Conservation (phyloP, 2,797 vertebrate genomes). For the Loriculus beryllinus region DNA sequence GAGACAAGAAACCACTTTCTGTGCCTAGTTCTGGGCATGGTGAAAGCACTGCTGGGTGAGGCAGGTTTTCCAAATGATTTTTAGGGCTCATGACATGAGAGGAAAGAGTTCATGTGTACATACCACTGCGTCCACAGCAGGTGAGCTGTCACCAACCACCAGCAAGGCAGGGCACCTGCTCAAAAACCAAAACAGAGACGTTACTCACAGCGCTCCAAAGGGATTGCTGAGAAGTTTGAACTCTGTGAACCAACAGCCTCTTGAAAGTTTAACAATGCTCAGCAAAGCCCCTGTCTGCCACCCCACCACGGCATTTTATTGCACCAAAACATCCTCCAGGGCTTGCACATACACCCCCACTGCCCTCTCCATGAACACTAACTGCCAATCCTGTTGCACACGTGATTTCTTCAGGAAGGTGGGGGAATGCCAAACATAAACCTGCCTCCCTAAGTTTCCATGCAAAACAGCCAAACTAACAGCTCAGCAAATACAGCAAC, state of each 20-base stretch:
- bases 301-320: not conserved
- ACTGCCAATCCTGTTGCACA: not conserved
- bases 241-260: not conserved
- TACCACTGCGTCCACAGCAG: constrained; percentile 93
- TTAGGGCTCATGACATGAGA: not conserved
- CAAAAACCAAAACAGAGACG: not conserved
- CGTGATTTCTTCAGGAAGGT: not conserved
- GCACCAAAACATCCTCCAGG: not conserved
- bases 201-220: not conserved
- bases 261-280: not conserved
- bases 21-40: not conserved
- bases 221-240: not conserved
- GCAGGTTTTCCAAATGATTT: not conserved
- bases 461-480: not conserved
- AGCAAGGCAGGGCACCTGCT: constrained; percentile 87
- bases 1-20: not conserved
- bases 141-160: constrained; percentile 92
- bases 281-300: not conserved
- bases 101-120: constrained; percentile 23
- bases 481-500: not conserved
- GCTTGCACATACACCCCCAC: accelerated
- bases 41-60: not conserved
- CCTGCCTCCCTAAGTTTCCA: not conserved
- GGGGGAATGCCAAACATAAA: not conserved
- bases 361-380: not conserved